Base-by-base conservation (phyloP, 2,888 invertebrate genomes). In the Trilocha varians region DNA sequence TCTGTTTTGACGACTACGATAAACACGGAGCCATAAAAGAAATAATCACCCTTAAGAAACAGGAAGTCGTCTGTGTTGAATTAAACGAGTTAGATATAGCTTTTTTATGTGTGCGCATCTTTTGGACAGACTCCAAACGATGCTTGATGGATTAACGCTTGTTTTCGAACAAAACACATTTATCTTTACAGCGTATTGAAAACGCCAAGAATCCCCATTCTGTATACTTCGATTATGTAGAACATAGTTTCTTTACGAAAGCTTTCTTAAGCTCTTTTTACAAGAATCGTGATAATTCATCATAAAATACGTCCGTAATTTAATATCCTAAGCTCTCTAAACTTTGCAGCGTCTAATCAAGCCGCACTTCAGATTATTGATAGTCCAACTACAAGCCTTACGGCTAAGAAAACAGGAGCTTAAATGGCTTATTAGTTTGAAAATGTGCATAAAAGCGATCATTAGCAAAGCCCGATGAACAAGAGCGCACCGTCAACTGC, bases 121-220 rank as follows among this genome's bases (percentile, higher is more conserved):
- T 55, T 68, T 70, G 66, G 67, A 62, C 44, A 41, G 40, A 45
- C 40, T 66, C 70, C 69, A 68, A 65, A 52, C 47, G 54, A 62
- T 62, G 57, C 54, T 50, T 57, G 59, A 66, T 63, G 51, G 60
- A 63, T 65, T 64, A 62, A 59, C 54, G 56, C 57, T 53, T 54
- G 59, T 59, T 62, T 59, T 55, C 53, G 43, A 52, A 59, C 58
- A 57, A 65, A 61, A 65, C 58, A 61, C 61, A 65, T 66, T 60
- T 59, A 63, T 63, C 62, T 58, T 51, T 49, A 42, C 44, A 46
- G 42, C 50, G 46, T 47, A 50, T 52, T 52, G 49, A 46, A 50
- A 56, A 53, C 35, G 49, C 47, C 18, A 18, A 18, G 25, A 2
- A 9, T 38, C 36, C 33, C 38, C 25, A 42, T 32, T 42, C 36